Conservation (phyloP, 2,113 vertebrate genomes). For the Mirza zaza region DNA sequence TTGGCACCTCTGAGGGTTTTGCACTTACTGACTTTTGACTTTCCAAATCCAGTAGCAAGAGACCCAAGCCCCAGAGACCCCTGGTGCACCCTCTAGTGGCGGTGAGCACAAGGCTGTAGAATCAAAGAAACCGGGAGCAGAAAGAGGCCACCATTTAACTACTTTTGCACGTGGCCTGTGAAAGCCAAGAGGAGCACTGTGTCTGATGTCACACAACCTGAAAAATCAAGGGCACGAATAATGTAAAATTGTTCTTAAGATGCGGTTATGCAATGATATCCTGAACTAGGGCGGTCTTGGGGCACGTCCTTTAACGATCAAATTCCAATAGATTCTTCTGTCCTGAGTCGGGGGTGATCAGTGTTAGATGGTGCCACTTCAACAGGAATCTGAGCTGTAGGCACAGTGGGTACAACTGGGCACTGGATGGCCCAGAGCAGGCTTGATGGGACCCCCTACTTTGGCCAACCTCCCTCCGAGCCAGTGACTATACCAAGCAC, state of each 20-base stretch:
- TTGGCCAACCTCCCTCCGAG: no score
- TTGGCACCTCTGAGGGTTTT: neutral
- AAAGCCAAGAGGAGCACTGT: neutral
- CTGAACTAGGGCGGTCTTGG: neutral
- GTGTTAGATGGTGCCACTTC: neutral
- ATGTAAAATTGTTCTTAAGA: neutral
- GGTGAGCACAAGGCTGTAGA: neutral
- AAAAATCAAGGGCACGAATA: neutral
- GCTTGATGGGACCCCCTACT: neutral
- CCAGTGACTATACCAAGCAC: neutral
- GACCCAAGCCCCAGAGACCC: neutral
- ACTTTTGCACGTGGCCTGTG: neutral
- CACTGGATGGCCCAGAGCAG: no score
- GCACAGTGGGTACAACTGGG: rapidly evolving
- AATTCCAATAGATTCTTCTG: neutral
- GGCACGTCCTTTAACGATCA: no score
- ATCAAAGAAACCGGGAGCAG: neutral
- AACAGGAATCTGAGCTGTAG: neutral
- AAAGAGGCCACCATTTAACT: neutral
- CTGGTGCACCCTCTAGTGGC: conserved; percentile 53
- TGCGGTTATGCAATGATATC: neutral
- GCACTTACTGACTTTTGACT: neutral
- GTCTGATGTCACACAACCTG: neutral
- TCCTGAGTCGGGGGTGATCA: neutral
- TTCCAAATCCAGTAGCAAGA: neutral